Conservation (phyloP, 2,113 vertebrate genomes). For the Dicrurus megarhynchus region DNA sequence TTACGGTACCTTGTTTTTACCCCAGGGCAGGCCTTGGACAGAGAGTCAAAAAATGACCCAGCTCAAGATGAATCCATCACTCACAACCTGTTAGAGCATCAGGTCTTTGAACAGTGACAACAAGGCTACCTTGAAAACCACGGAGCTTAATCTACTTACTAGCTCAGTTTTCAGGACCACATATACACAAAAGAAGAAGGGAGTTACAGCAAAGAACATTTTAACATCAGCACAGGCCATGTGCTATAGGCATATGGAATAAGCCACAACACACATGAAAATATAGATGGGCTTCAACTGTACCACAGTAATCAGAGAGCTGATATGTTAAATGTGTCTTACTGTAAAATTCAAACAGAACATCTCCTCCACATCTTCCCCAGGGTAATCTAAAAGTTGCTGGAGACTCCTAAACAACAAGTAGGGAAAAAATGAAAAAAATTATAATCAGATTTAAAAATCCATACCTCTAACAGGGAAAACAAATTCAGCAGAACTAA, state of each 20-base stretch:
- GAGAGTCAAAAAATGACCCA: not conserved
- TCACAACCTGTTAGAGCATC: not conserved
- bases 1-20: not conserved
- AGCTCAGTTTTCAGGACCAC: not conserved
- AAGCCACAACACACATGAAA: not conserved
- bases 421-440: not conserved
- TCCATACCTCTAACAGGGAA: not conserved
- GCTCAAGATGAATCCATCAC: not conserved
- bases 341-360: slow-evolving; percentile 97
- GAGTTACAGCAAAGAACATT: not conserved
- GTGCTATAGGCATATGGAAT: not conserved
- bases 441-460: not conserved
- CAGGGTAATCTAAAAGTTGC: slow-evolving; percentile 90
- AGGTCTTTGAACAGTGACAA: not conserved
- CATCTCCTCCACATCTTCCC: slow-evolving; percentile 86
- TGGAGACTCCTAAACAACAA: slow-evolving; percentile 85
- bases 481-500: not conserved
- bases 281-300: not conserved
- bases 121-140: not conserved
- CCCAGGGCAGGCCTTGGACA: not conserved
- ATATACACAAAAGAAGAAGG: not conserved
- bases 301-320: not conserved
- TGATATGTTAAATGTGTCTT: slow-evolving; percentile 38
- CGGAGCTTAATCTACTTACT: not conserved
- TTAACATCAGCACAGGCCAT: not conserved